These are phyloP conservation scores for Brachylomia viminalis DNA, from an alignment of 2,888 invertebrate genomes.

Conservation along the genomic window DNA sequence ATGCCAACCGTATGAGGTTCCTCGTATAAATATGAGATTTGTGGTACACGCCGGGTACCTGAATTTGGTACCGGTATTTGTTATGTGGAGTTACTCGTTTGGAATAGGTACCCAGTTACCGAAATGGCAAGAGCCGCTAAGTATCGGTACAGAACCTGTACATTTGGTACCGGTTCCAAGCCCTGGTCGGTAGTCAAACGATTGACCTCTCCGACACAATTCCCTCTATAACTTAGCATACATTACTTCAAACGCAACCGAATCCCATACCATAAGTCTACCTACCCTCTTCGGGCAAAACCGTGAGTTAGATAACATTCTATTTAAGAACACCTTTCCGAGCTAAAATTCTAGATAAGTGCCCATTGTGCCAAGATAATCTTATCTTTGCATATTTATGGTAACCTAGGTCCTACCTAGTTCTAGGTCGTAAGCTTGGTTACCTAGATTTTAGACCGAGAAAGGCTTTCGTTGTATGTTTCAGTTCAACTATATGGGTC, in stretches of 20 bases:
- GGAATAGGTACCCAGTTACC: too few relatives aligned
- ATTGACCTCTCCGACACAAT: not conserved
- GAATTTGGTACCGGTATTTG: too few relatives aligned
- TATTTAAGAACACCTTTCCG: slow-evolving; percentile 44
- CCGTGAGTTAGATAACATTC: slow-evolving; percentile 49
- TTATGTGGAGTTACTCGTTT: too few relatives aligned
- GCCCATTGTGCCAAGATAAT: slow-evolving; percentile 60
- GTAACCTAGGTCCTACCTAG: slow-evolving; percentile 37
- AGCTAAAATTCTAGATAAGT: slow-evolving; percentile 60
- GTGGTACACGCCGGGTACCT: too few relatives aligned
- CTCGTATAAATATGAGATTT: too few relatives aligned
- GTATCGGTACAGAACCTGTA: too few relatives aligned
- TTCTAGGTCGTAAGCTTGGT: slow-evolving; percentile 52
- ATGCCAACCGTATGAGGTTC: too few relatives aligned
- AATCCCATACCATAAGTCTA: slow-evolving; percentile 10
- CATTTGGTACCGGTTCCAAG: not conserved
- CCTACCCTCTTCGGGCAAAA: slow-evolving; percentile 25
- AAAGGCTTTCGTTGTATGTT: slow-evolving; percentile 65
- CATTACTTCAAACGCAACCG: slow-evolving; percentile 19
- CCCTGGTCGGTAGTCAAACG: not conserved
- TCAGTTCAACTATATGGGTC: slow-evolving; percentile 54
- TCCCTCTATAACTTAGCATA: not conserved
- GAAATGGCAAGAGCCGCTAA: too few relatives aligned
- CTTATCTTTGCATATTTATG: slow-evolving; percentile 67
- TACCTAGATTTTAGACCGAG: slow-evolving; percentile 67